Percentiles rank a stretch among this genome's conserved stretches.
These are phyloP conservation scores for Pterostichus niger DNA, from an alignment of 2,888 invertebrate genomes.

Conservation along the genomic window DNA sequence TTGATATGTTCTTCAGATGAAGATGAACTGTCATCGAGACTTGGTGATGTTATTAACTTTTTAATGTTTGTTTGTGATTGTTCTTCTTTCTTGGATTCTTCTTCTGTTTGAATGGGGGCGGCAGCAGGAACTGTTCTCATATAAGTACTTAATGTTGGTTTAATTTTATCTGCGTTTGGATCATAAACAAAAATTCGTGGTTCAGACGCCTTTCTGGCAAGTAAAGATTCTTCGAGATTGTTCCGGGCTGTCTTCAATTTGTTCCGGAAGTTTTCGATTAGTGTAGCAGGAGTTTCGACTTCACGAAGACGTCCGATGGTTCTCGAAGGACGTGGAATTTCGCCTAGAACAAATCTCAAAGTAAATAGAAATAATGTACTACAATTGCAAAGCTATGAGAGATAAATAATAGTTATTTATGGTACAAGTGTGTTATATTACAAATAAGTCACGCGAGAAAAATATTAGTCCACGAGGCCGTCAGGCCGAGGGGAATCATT, in stretches of 20 bases:
- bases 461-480: too few relatives aligned
- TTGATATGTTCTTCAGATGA: slow-evolving; percentile 27
- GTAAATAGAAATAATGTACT: too few relatives aligned
- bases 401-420: too few relatives aligned
- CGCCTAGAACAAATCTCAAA: not conserved
- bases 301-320: slow-evolving; percentile 21
- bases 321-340: not conserved
- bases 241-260: slow-evolving; percentile 48
- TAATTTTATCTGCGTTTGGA: not conserved
- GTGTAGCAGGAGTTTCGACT: not conserved
- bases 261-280: slow-evolving; percentile 56
- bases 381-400: too few relatives aligned
- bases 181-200: slow-evolving; percentile 10
- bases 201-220: slow-evolving; percentile 15
- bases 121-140: not conserved
- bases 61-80: not conserved
- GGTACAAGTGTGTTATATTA: too few relatives aligned
- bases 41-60: slow-evolving; percentile 18
- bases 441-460: too few relatives aligned
- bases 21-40: not conserved
- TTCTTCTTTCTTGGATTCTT: not conserved
- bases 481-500: too few relatives aligned
- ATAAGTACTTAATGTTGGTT: not conserved
- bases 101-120: too few relatives aligned
- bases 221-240: slow-evolving; percentile 32